phyloP scores from a whole-genome alignment of 2,797 vertebrate genomes.

The Clarias laeviceps region DNA sequence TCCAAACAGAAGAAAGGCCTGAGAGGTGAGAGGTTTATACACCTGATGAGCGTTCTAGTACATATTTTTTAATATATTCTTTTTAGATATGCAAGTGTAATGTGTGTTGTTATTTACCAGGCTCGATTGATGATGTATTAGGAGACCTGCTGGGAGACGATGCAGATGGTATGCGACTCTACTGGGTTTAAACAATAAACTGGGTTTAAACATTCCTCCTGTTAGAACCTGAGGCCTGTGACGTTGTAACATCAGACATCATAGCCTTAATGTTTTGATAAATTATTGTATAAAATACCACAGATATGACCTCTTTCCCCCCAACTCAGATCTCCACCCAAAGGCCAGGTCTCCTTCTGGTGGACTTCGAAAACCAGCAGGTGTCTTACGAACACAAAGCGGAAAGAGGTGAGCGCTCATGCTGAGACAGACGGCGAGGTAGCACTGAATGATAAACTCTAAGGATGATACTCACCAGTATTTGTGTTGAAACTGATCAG shows the following conservation, averaged over 20 bases:
- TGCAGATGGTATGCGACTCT: constrained; percentile 22
- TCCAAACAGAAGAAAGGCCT: constrained; percentile 14
- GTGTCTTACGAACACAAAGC: constrained; percentile 40
- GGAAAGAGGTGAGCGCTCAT: constrained; percentile 53
- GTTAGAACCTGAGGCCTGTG: neutral
- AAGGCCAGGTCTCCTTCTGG: constrained; percentile 37
- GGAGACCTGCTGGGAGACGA: constrained; percentile 74
- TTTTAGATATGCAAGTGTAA: neutral
- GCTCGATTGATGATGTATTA: constrained; percentile 77
- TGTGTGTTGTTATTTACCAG: constrained; percentile 47
- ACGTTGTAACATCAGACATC: neutral
- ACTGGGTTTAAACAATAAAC: neutral
- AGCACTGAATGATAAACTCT: neutral
- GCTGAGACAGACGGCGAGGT: no score
- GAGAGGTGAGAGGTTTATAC: constrained; percentile 8
- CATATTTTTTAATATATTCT: neutral
- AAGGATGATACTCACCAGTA: neutral
- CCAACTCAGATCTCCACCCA: constrained; percentile 6
- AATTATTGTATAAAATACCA: neutral
- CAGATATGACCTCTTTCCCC: neutral
- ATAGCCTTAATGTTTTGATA: neutral
- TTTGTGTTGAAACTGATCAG: constrained; percentile 61
- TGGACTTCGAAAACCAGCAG: constrained; percentile 20
- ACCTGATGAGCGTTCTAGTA: neutral
- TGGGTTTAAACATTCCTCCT: neutral